Base-by-base conservation (phyloP, 2,113 vertebrate species). In the Pelmatolapia mariae region DNA sequence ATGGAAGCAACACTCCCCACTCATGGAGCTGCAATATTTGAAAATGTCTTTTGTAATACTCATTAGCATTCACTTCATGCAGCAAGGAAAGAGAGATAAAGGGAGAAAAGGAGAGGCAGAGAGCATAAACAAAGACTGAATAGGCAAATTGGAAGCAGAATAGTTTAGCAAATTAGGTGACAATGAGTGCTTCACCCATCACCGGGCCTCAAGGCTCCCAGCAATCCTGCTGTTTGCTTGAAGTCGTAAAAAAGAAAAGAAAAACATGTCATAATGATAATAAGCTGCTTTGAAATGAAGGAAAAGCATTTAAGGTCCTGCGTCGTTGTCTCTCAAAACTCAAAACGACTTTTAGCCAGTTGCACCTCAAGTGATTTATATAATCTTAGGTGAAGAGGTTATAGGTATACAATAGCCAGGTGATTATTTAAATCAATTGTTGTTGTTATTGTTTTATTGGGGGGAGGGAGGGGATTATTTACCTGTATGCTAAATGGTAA, bases 141-240 rank as follows among this genome's bases (percentile, higher is more conserved):
- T 26, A 80, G 82, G 90, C 83, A 86, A 86, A 91, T 89, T 90
- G 87, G 78, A 88, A 63, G 61, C 81, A 71, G 86, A 86, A 86
- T 85, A 84, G 88, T 92, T 90, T 85, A 89, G 84, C 59, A 89
- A 94, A 92, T 80, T 84, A 92, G 88, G 81, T 71, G 88, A 93
- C 88, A 87, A 89, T 84, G 63, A 89, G 33, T 24, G 53, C 76
- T 89, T 91, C 73, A 87, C 78, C 71, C 80, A 59, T 82, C 56
- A 86, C 19, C 61, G 3, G 22, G 61, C 83, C 31, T n/a, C 22
- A 9, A 83, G 45, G 68, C 80, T 80, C 79, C 9, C 38, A 16
- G 71, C 80, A 53, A 87, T 52, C 73, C 47, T 36, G 47, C 57
- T 19, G 57, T 54, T 54, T 82, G 52, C 22, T 50, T 19, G 61